Evolutionary conservation across 1,140 invertebrate species (phyloP).

Genomic region (Bacillus rossius): DNA sequence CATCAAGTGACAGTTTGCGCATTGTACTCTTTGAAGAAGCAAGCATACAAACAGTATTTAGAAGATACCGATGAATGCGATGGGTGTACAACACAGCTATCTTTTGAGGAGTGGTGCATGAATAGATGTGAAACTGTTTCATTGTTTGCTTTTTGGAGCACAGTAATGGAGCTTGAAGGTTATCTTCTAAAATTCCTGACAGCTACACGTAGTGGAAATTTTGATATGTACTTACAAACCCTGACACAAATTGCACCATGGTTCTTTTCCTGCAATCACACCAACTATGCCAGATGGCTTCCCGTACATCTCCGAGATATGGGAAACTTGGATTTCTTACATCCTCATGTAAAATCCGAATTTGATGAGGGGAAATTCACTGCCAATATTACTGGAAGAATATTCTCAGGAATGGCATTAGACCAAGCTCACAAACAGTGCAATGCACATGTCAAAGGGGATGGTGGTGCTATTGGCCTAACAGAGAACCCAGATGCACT

Average conservation of each 20-base stretch:
- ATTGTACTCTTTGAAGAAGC: not conserved
- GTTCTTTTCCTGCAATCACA: conserved; percentile 9
- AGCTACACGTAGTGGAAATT: no score
- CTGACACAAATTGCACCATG: not conserved
- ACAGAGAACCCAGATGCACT: conserved; percentile 4
- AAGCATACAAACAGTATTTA: not conserved
- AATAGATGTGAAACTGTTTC: no score
- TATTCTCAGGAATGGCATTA: conserved; percentile 20
- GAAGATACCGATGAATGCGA: no score
- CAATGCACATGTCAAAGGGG: conserved; percentile 20
- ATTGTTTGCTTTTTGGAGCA: no score
- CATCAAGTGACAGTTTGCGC: not conserved
- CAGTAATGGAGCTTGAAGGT: no score
- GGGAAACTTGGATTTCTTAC: not conserved
- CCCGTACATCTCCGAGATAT: not conserved
- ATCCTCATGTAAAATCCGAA: not conserved
- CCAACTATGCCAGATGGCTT: conserved; percentile 10
- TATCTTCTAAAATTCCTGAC: no score
- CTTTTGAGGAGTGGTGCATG: no score
- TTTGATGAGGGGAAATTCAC: conserved; percentile 8
- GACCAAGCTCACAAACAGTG: conserved; percentile 24
- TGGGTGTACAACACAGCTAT: no score
- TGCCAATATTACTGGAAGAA: conserved; percentile 6
- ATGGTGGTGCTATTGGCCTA: conserved; percentile 14
- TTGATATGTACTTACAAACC: not conserved